These are phyloP conservation scores for Gephyroberyx darwinii DNA, from an alignment of 2,797 vertebrate species.

Conservation along the genomic window DNA sequence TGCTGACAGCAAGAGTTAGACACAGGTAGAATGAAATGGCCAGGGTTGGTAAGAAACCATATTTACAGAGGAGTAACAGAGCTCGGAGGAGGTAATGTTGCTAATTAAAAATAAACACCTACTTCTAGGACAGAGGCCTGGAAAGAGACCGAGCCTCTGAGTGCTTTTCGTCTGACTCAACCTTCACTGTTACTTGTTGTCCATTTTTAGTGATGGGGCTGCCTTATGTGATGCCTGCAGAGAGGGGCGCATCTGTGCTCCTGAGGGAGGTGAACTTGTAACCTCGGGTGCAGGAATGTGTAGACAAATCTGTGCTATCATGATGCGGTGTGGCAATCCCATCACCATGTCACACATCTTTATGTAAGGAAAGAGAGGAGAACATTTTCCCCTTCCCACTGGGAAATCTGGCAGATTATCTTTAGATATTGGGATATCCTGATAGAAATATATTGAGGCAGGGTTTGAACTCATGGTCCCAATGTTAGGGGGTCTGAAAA, in stretches of 20 bases:
- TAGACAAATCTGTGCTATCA: conserved; percentile 37
- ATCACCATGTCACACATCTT: conserved; percentile 33
- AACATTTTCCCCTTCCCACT: neutral
- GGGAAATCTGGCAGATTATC: conserved; percentile 9
- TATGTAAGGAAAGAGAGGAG: neutral
- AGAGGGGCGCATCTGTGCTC: conserved; percentile 60
- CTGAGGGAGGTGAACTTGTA: conserved; percentile 53
- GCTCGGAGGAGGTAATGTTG: conserved; percentile 26
- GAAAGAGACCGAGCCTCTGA: neutral
- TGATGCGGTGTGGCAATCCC: conserved; percentile 41
- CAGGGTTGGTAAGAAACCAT: neutral
- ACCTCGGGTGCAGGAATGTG: conserved; percentile 63
- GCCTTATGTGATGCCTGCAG: conserved; percentile 25
- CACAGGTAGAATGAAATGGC: conserved; percentile 10
- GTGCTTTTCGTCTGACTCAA: conserved; percentile 1
- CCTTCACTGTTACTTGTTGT: neutral
- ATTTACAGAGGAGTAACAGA: conserved; percentile 34
- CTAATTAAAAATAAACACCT: conserved; percentile 75
- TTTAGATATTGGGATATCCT: conserved; percentile 5
- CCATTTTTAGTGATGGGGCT: neutral
- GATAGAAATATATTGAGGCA: neutral
- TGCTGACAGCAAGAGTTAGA: conserved; percentile 9
- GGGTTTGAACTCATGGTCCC: neutral
- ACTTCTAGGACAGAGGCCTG: conserved; percentile 14
- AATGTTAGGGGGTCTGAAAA: neutral